A percentile compares a stretch with the other conserved stretches of the same genome.
Conservation (phyloP, 1,140 invertebrate genomes). For the Triops longicaudatus region DNA sequence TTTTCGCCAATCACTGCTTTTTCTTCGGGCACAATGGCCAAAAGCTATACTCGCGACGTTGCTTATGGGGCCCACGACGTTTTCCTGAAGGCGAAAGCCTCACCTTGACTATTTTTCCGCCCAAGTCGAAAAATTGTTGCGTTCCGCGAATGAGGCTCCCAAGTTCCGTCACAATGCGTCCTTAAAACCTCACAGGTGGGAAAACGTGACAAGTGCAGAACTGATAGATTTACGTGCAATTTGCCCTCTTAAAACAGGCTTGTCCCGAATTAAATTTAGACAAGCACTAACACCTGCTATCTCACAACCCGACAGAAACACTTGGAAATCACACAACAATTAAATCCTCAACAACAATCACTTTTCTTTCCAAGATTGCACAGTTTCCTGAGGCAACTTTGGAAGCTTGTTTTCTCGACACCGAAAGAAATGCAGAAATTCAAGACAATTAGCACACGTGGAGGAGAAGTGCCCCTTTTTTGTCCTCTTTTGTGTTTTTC, state of each 20-base stretch:
- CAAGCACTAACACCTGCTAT: no score
- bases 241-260: no score
- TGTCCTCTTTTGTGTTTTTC: not conserved
- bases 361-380: no score
- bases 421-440: no score
- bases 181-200: not conserved
- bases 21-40: not conserved
- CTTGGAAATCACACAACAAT: no score
- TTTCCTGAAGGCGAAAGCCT: not conserved
- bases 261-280: no score
- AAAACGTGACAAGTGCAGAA: not conserved
- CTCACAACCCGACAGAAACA: no score
- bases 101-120: not conserved
- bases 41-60: not conserved
- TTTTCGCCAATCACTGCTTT: no score
- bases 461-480: not conserved
- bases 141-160: conserved; percentile 4
- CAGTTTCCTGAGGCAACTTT: no score
- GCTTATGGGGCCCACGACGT: not conserved
- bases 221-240: no score
- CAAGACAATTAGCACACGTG: not conserved
- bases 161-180: not conserved
- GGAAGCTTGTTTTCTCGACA: no score
- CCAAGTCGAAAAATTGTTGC: not conserved
- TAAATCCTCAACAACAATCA: no score